Percentiles rank a stretch among this genome's conserved stretches.
Conservation (phyloP, 2,888 invertebrate genomes). For the Merodon equestris region DNA sequence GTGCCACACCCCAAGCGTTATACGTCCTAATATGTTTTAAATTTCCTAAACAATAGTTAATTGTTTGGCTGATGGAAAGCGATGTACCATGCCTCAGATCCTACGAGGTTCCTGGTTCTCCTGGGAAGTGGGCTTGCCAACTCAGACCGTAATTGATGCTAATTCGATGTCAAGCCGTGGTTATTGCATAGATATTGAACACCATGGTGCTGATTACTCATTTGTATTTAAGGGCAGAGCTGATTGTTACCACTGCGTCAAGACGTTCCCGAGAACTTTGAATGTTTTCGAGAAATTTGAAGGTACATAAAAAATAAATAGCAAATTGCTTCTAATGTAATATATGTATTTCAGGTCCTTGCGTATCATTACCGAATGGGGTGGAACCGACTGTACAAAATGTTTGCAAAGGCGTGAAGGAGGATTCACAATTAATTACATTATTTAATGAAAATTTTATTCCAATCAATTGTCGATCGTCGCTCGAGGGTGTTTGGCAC, state of each 20-base stretch:
- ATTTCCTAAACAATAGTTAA: conserved; percentile 62
- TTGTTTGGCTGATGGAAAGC: conserved; percentile 70
- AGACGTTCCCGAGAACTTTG: conserved; percentile 89
- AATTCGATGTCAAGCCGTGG: conserved; percentile 88
- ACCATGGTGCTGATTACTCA: conserved; percentile 91
- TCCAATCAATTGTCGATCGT: conserved; percentile 94
- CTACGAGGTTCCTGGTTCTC: conserved; percentile 95
- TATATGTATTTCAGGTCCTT: conserved; percentile 83
- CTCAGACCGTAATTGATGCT: conserved; percentile 90
- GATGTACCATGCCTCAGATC: conserved; percentile 87
- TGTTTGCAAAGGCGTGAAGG: conserved; percentile 87
- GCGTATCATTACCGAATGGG: conserved; percentile 84
- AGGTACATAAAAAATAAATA: conserved; percentile 79
- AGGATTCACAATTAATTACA: conserved; percentile 90
- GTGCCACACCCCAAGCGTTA: conserved; percentile 56
- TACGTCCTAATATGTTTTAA: not conserved
- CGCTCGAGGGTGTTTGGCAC: conserved; percentile 97
- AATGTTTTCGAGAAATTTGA: conserved; percentile 94
- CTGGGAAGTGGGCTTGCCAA: conserved; percentile 90
- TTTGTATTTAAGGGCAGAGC: conserved; percentile 85
- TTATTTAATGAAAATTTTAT: conserved; percentile 94
- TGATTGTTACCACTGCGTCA: conserved; percentile 91
- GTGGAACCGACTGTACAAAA: conserved; percentile 86
- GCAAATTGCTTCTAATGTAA: not conserved
- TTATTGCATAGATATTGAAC: conserved; percentile 85